phyloP scores from a whole-genome alignment of 2,888 invertebrate genomes.

The Tuberolachnus salignus region DNA sequence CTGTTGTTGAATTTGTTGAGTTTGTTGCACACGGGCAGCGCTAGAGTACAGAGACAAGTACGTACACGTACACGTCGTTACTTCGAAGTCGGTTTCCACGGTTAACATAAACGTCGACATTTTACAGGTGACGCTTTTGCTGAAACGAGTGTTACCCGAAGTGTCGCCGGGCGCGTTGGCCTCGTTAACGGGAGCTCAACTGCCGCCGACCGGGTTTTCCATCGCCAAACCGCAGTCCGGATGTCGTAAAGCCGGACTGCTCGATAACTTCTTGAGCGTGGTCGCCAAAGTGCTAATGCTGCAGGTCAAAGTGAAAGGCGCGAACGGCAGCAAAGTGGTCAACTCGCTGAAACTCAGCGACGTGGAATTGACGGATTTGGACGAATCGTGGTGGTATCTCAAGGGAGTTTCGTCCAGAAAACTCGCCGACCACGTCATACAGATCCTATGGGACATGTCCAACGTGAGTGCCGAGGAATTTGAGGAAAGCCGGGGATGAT shows the following conservation, averaged over 20 bases:
- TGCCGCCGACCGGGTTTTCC: constrained; percentile 67
- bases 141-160: constrained; percentile 87
- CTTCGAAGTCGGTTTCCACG: background rate
- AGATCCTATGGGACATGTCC: constrained; percentile 89
- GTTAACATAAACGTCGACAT: background rate
- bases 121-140: constrained; percentile 77
- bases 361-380: constrained; percentile 64
- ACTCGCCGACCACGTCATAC: constrained; percentile 85
- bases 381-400: constrained; percentile 79
- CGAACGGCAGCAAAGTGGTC: constrained; percentile 64
- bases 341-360: constrained; percentile 64
- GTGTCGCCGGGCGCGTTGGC: constrained; percentile 85
- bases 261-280: constrained; percentile 88
- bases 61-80: too few relatives aligned
- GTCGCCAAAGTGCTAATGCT: constrained; percentile 89
- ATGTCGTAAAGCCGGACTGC: constrained; percentile 71
- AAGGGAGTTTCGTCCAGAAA: constrained; percentile 82
- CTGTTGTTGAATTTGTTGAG: constrained; percentile 83
- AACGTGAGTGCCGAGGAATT: constrained; percentile 70
- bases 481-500: too few relatives aligned
- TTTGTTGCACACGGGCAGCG: constrained; percentile 90
- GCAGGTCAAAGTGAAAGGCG: constrained; percentile 80
- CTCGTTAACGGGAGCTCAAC: constrained; percentile 74
- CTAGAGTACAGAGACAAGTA: constrained; percentile 91
- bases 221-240: constrained; percentile 62